Evolutionary conservation across 1,140 invertebrate genomes (phyloP), one percentile per base, ranked within the genome.

Genomic region (Sinonovacula constricta): DNA sequence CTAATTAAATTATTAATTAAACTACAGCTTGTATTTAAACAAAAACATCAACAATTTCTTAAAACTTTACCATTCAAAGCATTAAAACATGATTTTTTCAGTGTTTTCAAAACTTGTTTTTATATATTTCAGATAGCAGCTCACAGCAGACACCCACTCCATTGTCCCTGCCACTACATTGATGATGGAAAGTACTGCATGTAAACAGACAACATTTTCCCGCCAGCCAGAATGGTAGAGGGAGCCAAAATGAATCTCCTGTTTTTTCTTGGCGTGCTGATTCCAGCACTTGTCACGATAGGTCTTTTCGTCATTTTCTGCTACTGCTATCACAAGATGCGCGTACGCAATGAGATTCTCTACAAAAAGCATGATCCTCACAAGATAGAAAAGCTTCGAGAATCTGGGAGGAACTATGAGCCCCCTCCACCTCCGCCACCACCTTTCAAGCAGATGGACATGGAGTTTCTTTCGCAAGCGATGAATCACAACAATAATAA

Each of bases 281-380:
- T 93, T 85, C 66, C 92, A 91, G 79, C 89, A 81, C 83, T 92
- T 87, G 86, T 93, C 92, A 74, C 93, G 85, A 83, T 91, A 85
- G 56, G 77, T 28, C 56, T 87, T 26, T 87, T 89, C 80, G 80
- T 88, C 60, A 57, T 86, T 59, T 88, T 89, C 83, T 83, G 90
- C 70, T 65, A 89, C 79, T 90, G 88, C 66, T 85, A 87, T 81
- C 83, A 89, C 69, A 78, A 86, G 49, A 79, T 79, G 68, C 81
- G 81, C 56, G 62, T 83, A 10, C 79, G 86, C 10, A 70, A 78
- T 36, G 75, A 85, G 36, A 79, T 87, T 5, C 71, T 82, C 24
- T 83, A 83, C 72, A 85, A 85, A 51, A 80, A 80, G 33, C 82
- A 85, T 59, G 86, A 85, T 54, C 86, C 86, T n/a, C 86, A 87